These are phyloP conservation scores for Apamea anceps DNA, from an alignment of 2,888 invertebrate species.

Conservation along the genomic window DNA sequence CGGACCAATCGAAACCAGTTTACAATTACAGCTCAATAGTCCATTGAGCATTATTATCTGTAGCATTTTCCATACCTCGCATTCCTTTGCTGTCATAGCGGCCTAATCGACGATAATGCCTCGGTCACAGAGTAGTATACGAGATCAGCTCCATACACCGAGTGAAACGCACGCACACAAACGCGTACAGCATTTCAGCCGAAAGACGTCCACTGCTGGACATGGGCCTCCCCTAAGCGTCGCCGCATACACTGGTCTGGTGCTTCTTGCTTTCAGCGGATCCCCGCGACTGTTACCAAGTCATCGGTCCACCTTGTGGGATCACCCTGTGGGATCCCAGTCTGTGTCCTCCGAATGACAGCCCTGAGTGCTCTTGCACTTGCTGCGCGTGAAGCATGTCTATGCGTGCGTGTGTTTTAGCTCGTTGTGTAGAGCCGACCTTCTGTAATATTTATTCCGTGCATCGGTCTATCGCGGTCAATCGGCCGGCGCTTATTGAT, in stretches of 20 bases:
- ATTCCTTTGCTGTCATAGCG: conserved; percentile 54
- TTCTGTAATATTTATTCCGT: conserved; percentile 23
- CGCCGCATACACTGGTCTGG: neutral
- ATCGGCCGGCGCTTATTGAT: conserved; percentile 61
- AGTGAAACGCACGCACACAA: neutral
- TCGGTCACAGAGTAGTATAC: neutral
- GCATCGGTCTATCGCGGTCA: conserved; percentile 50
- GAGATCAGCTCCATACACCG: conserved; percentile 1
- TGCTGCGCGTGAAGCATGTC: neutral
- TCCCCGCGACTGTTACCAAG: neutral
- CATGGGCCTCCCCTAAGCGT: neutral
- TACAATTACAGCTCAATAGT: conserved; percentile 44
- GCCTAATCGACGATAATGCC: conserved; percentile 52
- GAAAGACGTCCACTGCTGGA: neutral
- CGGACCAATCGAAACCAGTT: conserved; percentile 57
- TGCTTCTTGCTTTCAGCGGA: too few species aligned
- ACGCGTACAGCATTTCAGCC: neutral
- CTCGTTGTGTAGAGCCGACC: neutral
- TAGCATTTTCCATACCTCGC: conserved; percentile 47
- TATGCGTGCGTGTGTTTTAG: neutral
- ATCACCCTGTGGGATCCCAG: neutral
- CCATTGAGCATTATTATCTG: conserved; percentile 39
- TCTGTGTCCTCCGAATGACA: too few species aligned
- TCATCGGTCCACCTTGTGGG: neutral
- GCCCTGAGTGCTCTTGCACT: neutral